A percentile compares a stretch with the other conserved stretches of the same genome.
Evolutionary conservation across 2,113 vertebrate genomes (phyloP).

Genomic region (human (Homo sapiens)): DNA sequence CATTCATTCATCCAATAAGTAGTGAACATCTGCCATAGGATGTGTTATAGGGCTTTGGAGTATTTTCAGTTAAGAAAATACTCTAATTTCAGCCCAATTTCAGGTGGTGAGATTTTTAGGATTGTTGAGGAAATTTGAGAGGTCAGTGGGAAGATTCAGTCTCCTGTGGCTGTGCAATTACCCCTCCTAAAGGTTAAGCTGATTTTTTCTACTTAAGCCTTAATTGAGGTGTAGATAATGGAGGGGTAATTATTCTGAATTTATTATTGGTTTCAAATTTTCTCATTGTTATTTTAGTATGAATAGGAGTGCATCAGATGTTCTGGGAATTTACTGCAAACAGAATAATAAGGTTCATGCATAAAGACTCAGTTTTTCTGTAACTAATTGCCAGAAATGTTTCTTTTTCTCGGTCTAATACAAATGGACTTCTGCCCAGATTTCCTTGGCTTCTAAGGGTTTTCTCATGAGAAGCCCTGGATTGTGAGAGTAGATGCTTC

Average conservation of each 20-base stretch:
- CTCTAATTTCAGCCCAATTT: not conserved
- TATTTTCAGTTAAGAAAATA: not conserved
- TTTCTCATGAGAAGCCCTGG: not conserved
- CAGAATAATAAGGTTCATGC: not conserved
- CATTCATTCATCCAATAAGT: not conserved
- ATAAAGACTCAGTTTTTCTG: conserved; percentile 32
- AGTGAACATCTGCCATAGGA: not conserved
- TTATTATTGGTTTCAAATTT: not conserved
- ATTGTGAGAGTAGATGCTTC: not conserved
- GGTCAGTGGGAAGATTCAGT: not conserved
- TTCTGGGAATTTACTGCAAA: conserved; percentile 3
- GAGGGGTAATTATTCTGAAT: not conserved
- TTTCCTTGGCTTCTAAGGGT: not conserved
- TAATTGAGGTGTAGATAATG: not conserved
- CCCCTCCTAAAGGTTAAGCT: not conserved
- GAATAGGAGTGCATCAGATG: not conserved
- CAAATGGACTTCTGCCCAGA: not conserved
- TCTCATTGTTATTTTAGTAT: not conserved
- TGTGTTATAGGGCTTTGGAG: not conserved
- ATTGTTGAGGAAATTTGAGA: not conserved
- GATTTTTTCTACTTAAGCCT: not conserved
- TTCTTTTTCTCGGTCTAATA: not conserved
- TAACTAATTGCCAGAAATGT: conserved; percentile 7
- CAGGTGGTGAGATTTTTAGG: not conserved
- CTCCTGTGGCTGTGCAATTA: not conserved